Evolutionary conservation across 2,797 vertebrate species (phyloP).

Genomic region (Psittacula echo): DNA sequence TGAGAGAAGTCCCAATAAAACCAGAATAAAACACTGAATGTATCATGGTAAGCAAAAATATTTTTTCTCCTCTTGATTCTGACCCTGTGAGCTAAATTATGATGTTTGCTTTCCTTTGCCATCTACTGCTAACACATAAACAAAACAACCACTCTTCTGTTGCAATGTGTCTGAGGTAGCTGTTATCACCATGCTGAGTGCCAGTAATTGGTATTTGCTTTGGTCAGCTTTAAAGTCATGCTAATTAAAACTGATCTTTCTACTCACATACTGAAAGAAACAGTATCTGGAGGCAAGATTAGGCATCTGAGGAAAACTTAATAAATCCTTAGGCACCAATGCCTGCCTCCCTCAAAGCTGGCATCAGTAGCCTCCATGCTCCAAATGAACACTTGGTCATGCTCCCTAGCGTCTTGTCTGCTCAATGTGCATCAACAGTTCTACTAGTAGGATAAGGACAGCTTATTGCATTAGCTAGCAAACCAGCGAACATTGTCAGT

Average conservation of each 20-base stretch:
- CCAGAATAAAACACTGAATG: not conserved
- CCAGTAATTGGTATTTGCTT: slow-evolving; percentile 23
- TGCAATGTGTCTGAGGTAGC: slow-evolving; percentile 3
- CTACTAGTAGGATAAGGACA: not conserved
- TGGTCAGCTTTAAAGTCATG: not conserved
- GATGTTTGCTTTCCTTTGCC: slow-evolving; percentile 28
- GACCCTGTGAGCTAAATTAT: slow-evolving; percentile 17
- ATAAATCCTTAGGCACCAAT: not conserved
- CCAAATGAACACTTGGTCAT: not conserved
- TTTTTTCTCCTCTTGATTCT: slow-evolving; percentile 1
- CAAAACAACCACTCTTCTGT: slow-evolving; percentile 17
- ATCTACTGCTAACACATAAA: slow-evolving; percentile 15
- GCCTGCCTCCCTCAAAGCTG: not conserved
- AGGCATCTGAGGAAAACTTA: not conserved
- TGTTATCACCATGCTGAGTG: not conserved
- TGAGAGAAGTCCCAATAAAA: not conserved
- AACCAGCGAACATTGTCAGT: not conserved
- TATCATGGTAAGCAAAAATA: not conserved
- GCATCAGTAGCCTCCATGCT: not conserved
- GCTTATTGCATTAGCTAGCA: not conserved
- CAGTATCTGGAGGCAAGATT: not conserved
- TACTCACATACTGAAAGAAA: not conserved
- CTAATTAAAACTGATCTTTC: slow-evolving; percentile 2
- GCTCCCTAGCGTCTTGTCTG: not conserved
- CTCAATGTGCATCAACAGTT: not conserved